These are phyloP conservation scores for Zoanthus gigantus DNA, from an alignment of 92 coral and sea anemone species.

Conservation along the genomic window DNA sequence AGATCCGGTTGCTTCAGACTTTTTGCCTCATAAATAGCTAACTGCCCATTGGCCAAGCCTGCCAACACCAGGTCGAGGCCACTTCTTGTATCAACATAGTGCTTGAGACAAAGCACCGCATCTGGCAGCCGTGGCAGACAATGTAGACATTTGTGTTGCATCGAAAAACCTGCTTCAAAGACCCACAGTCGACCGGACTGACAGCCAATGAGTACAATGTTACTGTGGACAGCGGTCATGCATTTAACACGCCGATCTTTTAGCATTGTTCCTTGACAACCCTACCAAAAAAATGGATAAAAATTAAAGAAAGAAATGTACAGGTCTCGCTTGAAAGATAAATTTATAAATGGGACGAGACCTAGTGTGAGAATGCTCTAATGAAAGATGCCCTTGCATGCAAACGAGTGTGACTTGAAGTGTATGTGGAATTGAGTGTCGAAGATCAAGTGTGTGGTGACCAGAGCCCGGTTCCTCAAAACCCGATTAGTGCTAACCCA, in stretches of 20 bases:
- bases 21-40: conserved; percentile 73
- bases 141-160: conserved; percentile 63
- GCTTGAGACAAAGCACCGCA: conserved; percentile 83
- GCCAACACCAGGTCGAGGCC: conserved; percentile 76
- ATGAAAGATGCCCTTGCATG: too few species aligned
- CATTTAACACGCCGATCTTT: conserved; percentile 88
- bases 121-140: conserved; percentile 71
- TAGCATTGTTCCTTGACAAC: conserved; percentile 90
- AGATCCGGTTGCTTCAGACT: conserved; percentile 47
- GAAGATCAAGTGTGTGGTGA: too few species aligned
- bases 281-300: conserved; percentile 56
- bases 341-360: too few species aligned
- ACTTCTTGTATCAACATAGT: conserved; percentile 49
- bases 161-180: conserved; percentile 70
- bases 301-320: neutral
- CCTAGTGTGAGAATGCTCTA: too few species aligned
- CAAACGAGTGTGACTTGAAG: too few species aligned
- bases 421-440: too few species aligned
- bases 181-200: conserved; percentile 95
- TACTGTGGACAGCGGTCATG: conserved; percentile 79
- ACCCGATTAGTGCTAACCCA: too few species aligned
- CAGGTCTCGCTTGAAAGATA: too few species aligned
- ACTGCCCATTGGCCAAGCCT: conserved; percentile 89
- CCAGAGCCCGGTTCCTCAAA: too few species aligned
- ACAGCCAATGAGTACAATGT: conserved; percentile 87